Evolutionary conservation across 2,888 invertebrate genomes (phyloP).

Genomic region (Cheilosia vulpina): DNA sequence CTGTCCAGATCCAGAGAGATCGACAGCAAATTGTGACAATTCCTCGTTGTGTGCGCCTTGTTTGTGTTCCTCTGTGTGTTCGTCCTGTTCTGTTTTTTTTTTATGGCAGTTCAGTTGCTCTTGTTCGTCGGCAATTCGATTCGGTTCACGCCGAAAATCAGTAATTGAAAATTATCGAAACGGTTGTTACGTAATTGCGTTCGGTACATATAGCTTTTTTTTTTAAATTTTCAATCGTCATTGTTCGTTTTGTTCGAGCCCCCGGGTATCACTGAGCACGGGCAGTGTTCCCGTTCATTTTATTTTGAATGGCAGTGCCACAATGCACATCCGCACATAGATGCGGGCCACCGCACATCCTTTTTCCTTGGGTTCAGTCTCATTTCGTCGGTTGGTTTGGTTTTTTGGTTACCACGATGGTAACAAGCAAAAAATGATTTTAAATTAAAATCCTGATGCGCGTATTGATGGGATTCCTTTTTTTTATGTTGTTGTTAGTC

Average conservation of each 20-base stretch:
- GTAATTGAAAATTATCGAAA: slow-evolving; percentile 83
- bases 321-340: slow-evolving; percentile 74
- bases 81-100: neutral
- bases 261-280: neutral
- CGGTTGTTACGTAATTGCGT: slow-evolving; percentile 83
- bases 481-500: slow-evolving; percentile 29
- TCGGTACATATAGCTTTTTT: slow-evolving; percentile 76
- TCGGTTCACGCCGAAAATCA: slow-evolving; percentile 76
- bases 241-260: slow-evolving; percentile 39
- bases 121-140: slow-evolving; percentile 55
- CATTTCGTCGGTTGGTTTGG: slow-evolving; percentile 71
- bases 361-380: slow-evolving; percentile 67
- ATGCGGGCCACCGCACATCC: slow-evolving; percentile 75
- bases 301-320: slow-evolving; percentile 34
- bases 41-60: slow-evolving; percentile 22
- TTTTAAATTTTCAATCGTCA: slow-evolving; percentile 47
- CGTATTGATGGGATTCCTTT: slow-evolving; percentile 72
- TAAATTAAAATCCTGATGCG: slow-evolving; percentile 75
- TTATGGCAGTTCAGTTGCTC: slow-evolving; percentile 51
- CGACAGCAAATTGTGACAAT: slow-evolving; percentile 58
- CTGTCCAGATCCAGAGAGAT: neutral
- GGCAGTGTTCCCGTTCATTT: neutral
- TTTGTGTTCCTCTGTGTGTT: slow-evolving; percentile 43
- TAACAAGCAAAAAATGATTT: slow-evolving; percentile 75
- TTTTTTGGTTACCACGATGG: slow-evolving; percentile 74